Conservation (phyloP, 2,888 invertebrate species). For the Sarcophaga rosellei region DNA sequence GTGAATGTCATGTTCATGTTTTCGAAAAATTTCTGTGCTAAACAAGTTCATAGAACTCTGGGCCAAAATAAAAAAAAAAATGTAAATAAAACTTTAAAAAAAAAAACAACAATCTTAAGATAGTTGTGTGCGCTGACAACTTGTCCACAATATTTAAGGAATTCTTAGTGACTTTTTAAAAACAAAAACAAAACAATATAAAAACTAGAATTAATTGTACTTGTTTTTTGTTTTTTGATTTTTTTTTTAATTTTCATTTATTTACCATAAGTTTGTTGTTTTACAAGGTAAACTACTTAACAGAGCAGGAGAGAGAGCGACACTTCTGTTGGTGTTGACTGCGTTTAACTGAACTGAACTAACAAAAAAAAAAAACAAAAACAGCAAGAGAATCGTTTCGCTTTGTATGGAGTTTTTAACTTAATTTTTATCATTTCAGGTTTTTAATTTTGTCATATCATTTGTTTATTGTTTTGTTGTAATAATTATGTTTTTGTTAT, state of each 20-base stretch:
- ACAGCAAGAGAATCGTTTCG: not conserved
- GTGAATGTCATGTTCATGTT: constrained; percentile 23
- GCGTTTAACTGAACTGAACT: not conserved
- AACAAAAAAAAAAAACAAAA: not conserved
- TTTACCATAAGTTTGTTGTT: constrained; percentile 28
- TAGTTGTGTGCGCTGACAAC: constrained; percentile 5
- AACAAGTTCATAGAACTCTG: constrained; percentile 64
- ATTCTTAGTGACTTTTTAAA: constrained; percentile 34
- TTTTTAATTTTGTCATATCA: constrained; percentile 20
- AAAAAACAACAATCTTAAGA: constrained; percentile 7
- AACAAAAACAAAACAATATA: constrained; percentile 7
- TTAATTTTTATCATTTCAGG: constrained; percentile 23
- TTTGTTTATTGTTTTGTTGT: not conserved
- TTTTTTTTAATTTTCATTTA: not conserved
- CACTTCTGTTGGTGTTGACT: constrained; percentile 14
- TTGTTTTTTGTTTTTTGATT: constrained; percentile 24
- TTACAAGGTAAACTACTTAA: constrained; percentile 62
- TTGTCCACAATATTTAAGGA: constrained; percentile 33
- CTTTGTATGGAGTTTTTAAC: not conserved
- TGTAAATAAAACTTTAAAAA: constrained; percentile 57
- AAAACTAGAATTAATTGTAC: constrained; percentile 50
- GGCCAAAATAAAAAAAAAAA: constrained; percentile 16
- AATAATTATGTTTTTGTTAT: not conserved
- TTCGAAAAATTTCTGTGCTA: constrained; percentile 44
- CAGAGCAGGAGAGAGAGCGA: constrained; percentile 37